A percentile compares a stretch with the other conserved stretches of the same genome.
Conservation (phyloP, 2,113 vertebrate species). For the Anguilla japonica region DNA sequence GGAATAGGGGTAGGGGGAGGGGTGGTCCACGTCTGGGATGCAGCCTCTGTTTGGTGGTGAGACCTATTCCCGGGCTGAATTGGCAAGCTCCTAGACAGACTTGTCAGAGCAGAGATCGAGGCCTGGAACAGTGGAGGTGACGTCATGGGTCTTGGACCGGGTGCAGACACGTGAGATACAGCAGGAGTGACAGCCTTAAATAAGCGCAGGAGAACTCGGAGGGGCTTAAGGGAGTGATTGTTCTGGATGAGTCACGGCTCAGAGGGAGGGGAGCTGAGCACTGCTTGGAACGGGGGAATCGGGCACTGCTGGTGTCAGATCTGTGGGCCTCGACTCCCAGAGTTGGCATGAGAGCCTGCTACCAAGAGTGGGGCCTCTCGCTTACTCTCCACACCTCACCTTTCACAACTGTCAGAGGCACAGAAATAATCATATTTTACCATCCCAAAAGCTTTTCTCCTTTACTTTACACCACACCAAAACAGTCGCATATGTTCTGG, state of each 20-base stretch:
- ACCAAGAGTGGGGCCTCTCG: neutral
- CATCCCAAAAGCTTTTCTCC: too few species aligned
- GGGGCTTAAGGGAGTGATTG: neutral
- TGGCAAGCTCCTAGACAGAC: constrained; percentile 30
- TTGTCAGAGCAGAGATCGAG: constrained; percentile 50
- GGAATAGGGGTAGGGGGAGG: constrained; percentile 1
- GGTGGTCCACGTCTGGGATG: constrained; percentile 26
- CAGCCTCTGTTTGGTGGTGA: constrained; percentile 5
- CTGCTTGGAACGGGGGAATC: neutral
- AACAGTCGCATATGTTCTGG: too few species aligned
- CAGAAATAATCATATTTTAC: neutral
- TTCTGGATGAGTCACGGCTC: neutral
- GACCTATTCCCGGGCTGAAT: constrained; percentile 32
- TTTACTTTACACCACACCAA: too few species aligned
- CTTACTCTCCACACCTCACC: neutral
- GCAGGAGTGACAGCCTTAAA: constrained; percentile 32
- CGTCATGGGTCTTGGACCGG: constrained; percentile 44
- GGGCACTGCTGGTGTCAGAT: neutral
- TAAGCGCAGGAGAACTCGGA: constrained; percentile 34
- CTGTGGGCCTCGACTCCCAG: neutral
- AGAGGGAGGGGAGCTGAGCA: neutral
- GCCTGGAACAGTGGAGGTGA: constrained; percentile 49
- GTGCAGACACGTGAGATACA: constrained; percentile 42
- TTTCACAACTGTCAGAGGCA: neutral
- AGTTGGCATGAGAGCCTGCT: neutral